Evolutionary conservation across 2,888 invertebrate genomes (phyloP).

Genomic region (Cheilosia variabilis): DNA sequence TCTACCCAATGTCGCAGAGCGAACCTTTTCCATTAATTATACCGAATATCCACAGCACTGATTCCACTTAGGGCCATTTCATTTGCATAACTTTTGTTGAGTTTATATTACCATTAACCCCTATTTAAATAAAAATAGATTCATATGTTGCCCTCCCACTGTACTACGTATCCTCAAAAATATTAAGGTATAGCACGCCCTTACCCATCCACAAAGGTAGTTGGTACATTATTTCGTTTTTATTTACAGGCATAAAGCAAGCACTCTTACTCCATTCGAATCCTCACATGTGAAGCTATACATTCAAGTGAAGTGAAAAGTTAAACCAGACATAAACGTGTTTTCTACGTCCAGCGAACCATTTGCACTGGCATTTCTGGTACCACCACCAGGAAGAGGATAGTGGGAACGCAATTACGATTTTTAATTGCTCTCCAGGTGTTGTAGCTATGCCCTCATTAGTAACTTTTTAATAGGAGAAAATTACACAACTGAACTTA

Average conservation of each 20-base stretch:
- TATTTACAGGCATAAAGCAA: constrained; percentile 7
- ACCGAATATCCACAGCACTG: neutral
- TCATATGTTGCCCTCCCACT: neutral
- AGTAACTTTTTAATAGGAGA: constrained; percentile 71
- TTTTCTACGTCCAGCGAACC: constrained; percentile 69
- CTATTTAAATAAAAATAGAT: constrained; percentile 16
- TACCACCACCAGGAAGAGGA: constrained; percentile 6
- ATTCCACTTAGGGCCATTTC: constrained; percentile 30
- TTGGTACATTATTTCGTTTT: constrained; percentile 10
- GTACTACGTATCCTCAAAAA: too few species aligned
- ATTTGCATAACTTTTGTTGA: constrained; percentile 52
- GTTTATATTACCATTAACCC: constrained; percentile 26
- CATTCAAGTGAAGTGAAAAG: constrained; percentile 17
- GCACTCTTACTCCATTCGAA: constrained; percentile 5
- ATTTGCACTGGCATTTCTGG: constrained; percentile 51
- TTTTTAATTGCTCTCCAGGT: constrained; percentile 73
- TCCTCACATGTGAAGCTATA: constrained; percentile 2
- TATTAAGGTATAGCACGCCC: too few species aligned
- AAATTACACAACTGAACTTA: constrained; percentile 71
- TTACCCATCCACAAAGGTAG: too few species aligned
- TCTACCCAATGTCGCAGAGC: too few species aligned
- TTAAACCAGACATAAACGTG: constrained; percentile 66
- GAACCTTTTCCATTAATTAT: too few species aligned
- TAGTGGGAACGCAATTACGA: constrained; percentile 66
- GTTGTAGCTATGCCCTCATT: constrained; percentile 71